phyloP scores from a whole-genome alignment of 2,797 vertebrate species.

The Enteromius fasciolatus region DNA sequence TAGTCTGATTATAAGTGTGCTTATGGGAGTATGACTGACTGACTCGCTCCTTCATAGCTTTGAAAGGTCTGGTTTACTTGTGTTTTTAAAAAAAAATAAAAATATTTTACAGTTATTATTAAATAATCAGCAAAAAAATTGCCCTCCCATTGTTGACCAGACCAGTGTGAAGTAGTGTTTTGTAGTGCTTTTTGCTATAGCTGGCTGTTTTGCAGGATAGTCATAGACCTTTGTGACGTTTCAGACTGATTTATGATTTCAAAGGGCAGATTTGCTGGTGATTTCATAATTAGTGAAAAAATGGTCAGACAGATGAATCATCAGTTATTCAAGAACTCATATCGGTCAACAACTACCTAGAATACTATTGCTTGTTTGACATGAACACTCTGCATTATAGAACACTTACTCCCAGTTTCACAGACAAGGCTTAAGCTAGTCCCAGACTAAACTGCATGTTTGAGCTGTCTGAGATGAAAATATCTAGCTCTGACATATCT shows the following conservation, averaged over 20 bases:
- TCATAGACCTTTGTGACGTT: neutral
- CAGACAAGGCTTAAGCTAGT: too few relatives aligned
- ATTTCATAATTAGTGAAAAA: neutral
- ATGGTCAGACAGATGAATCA: too few relatives aligned
- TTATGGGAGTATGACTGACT: neutral
- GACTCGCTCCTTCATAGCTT: neutral
- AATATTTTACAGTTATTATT: too few relatives aligned
- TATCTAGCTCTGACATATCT: too few relatives aligned
- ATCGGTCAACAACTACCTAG: neutral
- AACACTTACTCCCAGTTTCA: neutral
- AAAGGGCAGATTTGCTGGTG: neutral
- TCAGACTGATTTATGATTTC: conserved; percentile 3
- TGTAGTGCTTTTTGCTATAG: neutral
- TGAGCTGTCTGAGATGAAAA: too few relatives aligned
- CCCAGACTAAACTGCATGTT: too few relatives aligned
- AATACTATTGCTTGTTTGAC: neutral
- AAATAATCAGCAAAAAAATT: neutral
- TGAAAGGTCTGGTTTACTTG: neutral
- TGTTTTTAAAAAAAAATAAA: too few relatives aligned
- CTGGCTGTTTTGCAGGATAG: neutral
- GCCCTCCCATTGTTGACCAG: neutral
- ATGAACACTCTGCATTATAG: neutral
- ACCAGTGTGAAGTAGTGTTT: neutral
- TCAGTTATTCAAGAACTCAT: neutral
- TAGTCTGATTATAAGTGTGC: neutral